Evolutionary conservation across 2,797 vertebrate genomes (phyloP), one percentile per base, ranked within the genome.

Genomic region (Remorina albescens): DNA sequence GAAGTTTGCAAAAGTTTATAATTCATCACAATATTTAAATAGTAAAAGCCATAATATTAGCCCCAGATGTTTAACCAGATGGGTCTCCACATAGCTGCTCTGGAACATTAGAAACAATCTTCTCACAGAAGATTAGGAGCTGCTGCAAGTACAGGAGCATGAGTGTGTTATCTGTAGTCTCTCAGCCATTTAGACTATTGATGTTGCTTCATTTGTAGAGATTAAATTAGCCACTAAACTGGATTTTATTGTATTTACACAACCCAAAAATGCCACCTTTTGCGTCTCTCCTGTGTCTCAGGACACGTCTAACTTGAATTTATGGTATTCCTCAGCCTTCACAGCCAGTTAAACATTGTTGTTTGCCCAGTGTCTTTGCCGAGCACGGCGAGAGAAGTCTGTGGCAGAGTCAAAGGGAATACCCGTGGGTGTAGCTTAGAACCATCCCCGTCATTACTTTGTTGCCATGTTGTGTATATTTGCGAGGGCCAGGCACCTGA

Each of bases 401-500:
- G 57, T 60, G 0, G 44, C 73, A 4, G 28, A 60, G 32, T 69
- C 51, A 41, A 50, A 63, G 63, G 41, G 26, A 71, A 69, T 46
- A 39, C 62, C 67, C 16, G 19, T 0, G 50, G 61, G 53, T 58
- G 1, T 10, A 25, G 13, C 58, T 28, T 28, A 0, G 54, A 71
- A 70, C 78, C 74, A 74, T 81, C 74, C 44, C 30, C 13, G 7
- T 68, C 8, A 19, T 26, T 73, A 80, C 82, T 72, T 54, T 70
- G 62, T 67, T 30, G 3, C 41, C 28, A 4, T 42, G 50, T 44
- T 44, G 66, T 61, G 65, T 68, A 8, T 58, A 39, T 83, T 69
- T 44, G 59, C 74, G 67, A 74, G 72, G 71, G 62, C 39, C 76
- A 69, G 63, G 46, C 67, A 76, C 70, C 67, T 70, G 66, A 78